Base-by-base conservation (phyloP, 2,797 vertebrate species). In the Aulostomus chinensis region DNA sequence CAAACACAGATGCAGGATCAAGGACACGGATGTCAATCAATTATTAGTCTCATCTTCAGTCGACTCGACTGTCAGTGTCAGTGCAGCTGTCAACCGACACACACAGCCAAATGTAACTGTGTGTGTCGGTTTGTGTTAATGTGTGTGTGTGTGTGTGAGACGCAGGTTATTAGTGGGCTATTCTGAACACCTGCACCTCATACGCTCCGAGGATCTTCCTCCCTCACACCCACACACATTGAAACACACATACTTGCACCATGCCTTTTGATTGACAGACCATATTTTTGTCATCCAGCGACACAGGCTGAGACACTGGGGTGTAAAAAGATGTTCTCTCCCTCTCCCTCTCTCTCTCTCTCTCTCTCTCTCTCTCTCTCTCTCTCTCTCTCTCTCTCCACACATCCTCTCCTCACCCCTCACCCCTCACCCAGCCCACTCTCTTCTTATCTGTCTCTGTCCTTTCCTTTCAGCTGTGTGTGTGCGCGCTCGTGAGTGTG, bases 261-360 rank as follows among this genome's bases (percentile, higher is more conserved):
- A 41, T 31, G 42, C 39, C 31, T 28, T 20, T 47, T 86, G 82
- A 86, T 51, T 81, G 82, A 81, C 78, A 79, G 56, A 9, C 25
- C 47, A 24, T 61, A 65, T 76, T 72, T 75, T 43, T 68, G 61
- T 77, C 68, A 58, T 39, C 49, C 57, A 73, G 25, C 69, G 40
- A 51, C 4, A 8, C 5, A 4, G 32, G n/a, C 63, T 59, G 53
- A 77, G 73, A 78, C 73, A 60, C 47, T 53, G 7, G 2, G 39
- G 22, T 61, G 56, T 65, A 65, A 69, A 69, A 58, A 40, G 15
- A 73, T 70, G 58, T 53, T 71, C 71, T 50, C 35, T 34, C 50
- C 9, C 39, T 42, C 68, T 42, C 43, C 48, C 42, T 41, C 35
- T n/a, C n/a, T n/a, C n/a, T n/a, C n/a, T n/a, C n/a, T n/a, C n/a